Evolutionary conservation across 2,113 vertebrate species (phyloP).

Genomic region (Hydrochoerus hydrochaeris): DNA sequence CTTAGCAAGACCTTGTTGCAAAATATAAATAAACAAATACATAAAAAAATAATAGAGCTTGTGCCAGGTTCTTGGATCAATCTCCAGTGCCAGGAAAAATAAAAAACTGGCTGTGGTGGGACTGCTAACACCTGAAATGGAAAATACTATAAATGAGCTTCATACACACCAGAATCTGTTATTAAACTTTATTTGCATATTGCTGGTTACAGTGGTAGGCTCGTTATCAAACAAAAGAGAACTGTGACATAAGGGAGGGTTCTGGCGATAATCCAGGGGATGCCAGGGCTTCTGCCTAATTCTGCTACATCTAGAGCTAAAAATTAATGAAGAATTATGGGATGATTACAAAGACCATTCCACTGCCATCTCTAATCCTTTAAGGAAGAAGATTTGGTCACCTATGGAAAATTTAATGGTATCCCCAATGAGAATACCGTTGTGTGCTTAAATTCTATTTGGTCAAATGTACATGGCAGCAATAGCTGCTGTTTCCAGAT

Average conservation of each 20-base stretch:
- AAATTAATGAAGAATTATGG: background rate
- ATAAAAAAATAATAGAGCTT: background rate
- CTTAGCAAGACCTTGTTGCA: background rate
- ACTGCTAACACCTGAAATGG: background rate
- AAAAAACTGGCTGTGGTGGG: background rate
- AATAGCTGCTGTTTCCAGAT: background rate
- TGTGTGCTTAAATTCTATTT: background rate
- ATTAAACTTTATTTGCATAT: conserved; percentile 13
- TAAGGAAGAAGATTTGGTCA: conserved; percentile 4
- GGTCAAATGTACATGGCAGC: background rate
- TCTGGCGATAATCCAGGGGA: background rate
- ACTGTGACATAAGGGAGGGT: background rate
- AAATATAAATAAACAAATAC: background rate
- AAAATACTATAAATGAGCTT: conserved; percentile 23
- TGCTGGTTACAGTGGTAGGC: background rate
- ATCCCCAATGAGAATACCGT: background rate
- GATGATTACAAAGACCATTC: background rate
- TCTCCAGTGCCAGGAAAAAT: background rate
- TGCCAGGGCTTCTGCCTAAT: background rate
- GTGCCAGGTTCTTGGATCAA: background rate
- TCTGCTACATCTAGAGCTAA: background rate
- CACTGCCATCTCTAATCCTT: background rate
- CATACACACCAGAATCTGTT: background rate
- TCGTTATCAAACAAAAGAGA: conserved; percentile 43
- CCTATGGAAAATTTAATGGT: background rate